These are phyloP conservation scores for Oplegnathus fasciatus DNA, from an alignment of 2,113 vertebrate genomes.

Conservation along the genomic window DNA sequence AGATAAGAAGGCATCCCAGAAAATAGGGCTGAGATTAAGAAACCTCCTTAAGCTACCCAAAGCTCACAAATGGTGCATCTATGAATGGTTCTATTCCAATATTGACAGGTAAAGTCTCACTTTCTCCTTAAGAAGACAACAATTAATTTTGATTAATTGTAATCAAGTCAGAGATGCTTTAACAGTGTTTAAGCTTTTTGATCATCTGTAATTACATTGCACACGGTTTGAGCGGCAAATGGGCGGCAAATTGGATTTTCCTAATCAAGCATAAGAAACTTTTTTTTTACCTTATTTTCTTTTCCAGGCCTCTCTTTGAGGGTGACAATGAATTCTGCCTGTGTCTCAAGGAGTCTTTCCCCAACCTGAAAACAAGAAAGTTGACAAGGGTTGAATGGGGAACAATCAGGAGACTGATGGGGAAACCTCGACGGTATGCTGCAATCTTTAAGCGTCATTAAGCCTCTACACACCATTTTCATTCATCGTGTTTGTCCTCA, in stretches of 20 bases:
- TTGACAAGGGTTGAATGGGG: constrained; percentile 98
- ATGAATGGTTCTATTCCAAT: constrained; percentile 99
- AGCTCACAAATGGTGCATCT: constrained; percentile 99
- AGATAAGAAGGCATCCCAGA: constrained; percentile 96
- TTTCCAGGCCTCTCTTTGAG: constrained; percentile 95
- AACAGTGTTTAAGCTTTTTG: neutral
- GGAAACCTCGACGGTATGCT: constrained; percentile 94
- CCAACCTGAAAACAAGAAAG: constrained; percentile 97
- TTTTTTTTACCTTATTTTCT: constrained; percentile 35
- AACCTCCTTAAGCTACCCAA: constrained; percentile 98
- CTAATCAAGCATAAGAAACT: neutral
- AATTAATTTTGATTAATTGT: neutral
- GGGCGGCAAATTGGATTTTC: neutral
- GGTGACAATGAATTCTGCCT: constrained; percentile 99
- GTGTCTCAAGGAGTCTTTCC: constrained; percentile 98
- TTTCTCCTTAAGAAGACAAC: neutral
- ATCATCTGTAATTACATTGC: neutral
- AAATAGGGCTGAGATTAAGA: constrained; percentile 95
- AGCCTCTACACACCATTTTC: neutral
- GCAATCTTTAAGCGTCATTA: neutral
- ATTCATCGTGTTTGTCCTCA: neutral
- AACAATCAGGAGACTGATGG: constrained; percentile 97
- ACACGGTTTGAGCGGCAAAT: neutral
- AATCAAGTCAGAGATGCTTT: neutral
- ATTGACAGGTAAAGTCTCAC: constrained; percentile 92